Percentiles rank a stretch among this genome's conserved stretches.
phyloP scores from a whole-genome alignment of 2,888 invertebrate species.

The Drosophila yooni region DNA sequence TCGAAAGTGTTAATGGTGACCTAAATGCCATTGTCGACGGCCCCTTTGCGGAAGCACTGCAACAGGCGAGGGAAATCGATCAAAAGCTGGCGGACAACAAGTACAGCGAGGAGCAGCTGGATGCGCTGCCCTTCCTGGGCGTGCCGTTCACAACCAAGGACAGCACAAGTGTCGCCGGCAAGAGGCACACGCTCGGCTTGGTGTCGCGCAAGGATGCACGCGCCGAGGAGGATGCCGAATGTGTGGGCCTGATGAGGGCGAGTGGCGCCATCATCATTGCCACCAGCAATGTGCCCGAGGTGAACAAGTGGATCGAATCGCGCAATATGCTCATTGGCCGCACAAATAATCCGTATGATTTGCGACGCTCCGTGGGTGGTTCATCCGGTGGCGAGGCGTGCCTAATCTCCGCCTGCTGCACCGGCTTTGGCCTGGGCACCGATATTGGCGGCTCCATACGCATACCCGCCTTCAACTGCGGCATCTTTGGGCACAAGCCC shows the following conservation, averaged over 20 bases:
- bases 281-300: conserved; percentile 96
- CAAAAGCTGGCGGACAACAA: conserved; percentile 87
- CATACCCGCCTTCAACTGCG: conserved; percentile 94
- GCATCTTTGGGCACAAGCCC: conserved; percentile 93
- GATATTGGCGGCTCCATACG: conserved; percentile 99
- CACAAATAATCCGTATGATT: conserved; percentile 96
- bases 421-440: conserved; percentile 93
- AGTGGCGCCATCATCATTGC: conserved; percentile 95
- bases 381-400: conserved; percentile 95
- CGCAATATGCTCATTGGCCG: conserved; percentile 95
- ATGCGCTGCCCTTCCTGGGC: conserved; percentile 92
- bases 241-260: conserved; percentile 89
- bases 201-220: conserved; percentile 87
- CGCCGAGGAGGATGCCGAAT: conserved; percentile 91
- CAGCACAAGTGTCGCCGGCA: conserved; percentile 91
- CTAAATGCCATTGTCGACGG: conserved; percentile 94
- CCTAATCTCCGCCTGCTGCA: conserved; percentile 92
- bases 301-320: conserved; percentile 96
- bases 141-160: conserved; percentile 97
- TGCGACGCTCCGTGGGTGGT: conserved; percentile 93
- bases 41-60: conserved; percentile 90
- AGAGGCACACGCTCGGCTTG: conserved; percentile 90
- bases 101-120: conserved; percentile 88
- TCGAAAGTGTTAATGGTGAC: conserved; percentile 89
- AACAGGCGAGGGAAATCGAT: conserved; percentile 92